Percentiles rank a stretch among this genome's conserved stretches.
Evolutionary conservation across 2,113 vertebrate genomes (phyloP).

Genomic region (Megaceryle maxima): DNA sequence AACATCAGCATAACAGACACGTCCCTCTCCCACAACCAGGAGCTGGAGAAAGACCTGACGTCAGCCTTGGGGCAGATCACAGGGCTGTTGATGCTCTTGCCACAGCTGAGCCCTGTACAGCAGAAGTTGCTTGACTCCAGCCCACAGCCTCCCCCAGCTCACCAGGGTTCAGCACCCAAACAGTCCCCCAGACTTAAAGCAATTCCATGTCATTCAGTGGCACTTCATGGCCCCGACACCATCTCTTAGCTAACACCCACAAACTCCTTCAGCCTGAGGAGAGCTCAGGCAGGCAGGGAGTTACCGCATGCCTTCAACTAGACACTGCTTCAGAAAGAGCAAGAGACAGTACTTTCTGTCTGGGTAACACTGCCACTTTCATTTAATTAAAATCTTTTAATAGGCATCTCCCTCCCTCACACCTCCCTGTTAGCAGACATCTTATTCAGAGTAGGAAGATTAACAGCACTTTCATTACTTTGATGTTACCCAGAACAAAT

Average conservation of each 20-base stretch:
- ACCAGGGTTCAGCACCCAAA: not conserved
- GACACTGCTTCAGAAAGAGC: not conserved
- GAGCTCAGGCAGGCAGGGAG: not conserved
- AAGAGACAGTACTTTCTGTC: slow-evolving; percentile 14
- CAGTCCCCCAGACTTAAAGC: accelerated
- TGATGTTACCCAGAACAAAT: slow-evolving; percentile 54
- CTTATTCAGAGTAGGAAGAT: slow-evolving; percentile 36
- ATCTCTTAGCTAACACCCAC: not conserved
- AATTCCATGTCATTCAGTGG: accelerated
- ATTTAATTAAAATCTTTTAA: slow-evolving; percentile 56
- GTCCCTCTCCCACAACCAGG: not conserved
- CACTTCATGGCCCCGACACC: accelerated
- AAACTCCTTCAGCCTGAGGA: not conserved
- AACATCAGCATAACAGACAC: not conserved
- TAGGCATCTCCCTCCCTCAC: not conserved
- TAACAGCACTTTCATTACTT: slow-evolving; percentile 54
- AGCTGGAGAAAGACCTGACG: not conserved
- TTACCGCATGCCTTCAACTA: not conserved
- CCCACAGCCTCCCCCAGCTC: not conserved
- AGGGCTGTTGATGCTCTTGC: not conserved
- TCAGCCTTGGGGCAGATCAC: not conserved
- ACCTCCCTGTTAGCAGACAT: slow-evolving; percentile 12
- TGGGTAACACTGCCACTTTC: slow-evolving; percentile 33
- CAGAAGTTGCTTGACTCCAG: not conserved
- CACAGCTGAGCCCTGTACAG: not conserved